Conservation (phyloP, 2,888 invertebrate genomes). For the Xestia c-nigrum region DNA sequence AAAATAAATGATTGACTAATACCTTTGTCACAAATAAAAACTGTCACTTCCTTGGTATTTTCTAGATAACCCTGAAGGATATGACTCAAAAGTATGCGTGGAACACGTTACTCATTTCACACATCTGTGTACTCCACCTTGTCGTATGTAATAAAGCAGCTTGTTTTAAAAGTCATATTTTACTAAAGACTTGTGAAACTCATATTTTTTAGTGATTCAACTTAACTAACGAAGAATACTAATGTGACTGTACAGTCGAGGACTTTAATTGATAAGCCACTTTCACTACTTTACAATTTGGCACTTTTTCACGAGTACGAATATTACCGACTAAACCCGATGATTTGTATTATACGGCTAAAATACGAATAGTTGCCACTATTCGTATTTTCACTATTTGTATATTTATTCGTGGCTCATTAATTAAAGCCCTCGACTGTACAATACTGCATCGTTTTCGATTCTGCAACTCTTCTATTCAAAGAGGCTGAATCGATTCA, state of each 20-base stretch:
- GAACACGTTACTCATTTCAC: neutral
- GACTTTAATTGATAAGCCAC: no score
- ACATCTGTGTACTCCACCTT: neutral
- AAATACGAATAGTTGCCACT: no score
- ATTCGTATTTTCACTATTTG: no score
- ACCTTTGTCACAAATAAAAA: neutral
- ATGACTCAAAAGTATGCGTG: conserved; percentile 15
- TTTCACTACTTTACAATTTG: no score
- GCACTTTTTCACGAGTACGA: no score
- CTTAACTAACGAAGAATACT: neutral
- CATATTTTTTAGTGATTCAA: neutral
- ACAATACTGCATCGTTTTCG: neutral
- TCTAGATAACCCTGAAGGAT: conserved; percentile 12
- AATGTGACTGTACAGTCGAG: neutral
- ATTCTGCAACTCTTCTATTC: neutral
- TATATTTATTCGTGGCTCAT: no score
- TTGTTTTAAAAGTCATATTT: neutral
- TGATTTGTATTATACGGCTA: no score
- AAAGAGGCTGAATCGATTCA: neutral
- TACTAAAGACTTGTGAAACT: neutral
- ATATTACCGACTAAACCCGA: no score
- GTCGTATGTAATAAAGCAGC: neutral
- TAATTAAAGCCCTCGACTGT: no score
- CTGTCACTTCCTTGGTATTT: neutral
- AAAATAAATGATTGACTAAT: neutral